Evolutionary conservation across 2,113 vertebrate species (phyloP), one percentile per base, ranked within the genome.

Genomic region (Hemibagrus wyckioides): DNA sequence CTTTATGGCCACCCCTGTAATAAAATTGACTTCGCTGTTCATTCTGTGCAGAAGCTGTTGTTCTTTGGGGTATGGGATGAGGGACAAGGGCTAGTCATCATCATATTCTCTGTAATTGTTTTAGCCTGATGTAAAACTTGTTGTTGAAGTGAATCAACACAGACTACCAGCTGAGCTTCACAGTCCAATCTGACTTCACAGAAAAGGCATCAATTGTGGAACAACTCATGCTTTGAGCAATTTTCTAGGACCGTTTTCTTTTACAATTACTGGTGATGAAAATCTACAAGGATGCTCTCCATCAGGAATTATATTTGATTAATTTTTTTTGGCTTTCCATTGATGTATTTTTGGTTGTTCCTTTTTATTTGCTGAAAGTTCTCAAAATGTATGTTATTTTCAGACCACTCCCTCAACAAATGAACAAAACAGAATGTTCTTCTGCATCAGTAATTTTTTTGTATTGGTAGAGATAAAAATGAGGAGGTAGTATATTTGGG

Each of bases 81-180:
- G 69, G 85, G 86, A 90, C 83, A 87, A 52, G 63, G 76, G 85
- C 33, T 48, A 85, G 83, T 57, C 82, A 85, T 88, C 89, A 87
- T 89, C 84, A 88, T 90, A 87, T 90, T 65, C 44, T 23, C 79
- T 83, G 83, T 90, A 85, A 91, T 92, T 91, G 86, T 89, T 89
- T 90, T 88, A 90, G 86, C 90, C 79, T 87, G 82, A 89, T 85
- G 80, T 65, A 80, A 71, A 87, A 82, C 86, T 80, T 80, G 77
- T 79, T 86, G 85, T 75, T 82, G 81, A 90, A 89, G 86, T 88
- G 83, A 89, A 89, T 87, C 90, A 84, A 25, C 44, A 80, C 59
- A 88, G 87, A 90, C 82, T 89, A 86, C 76, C 80, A 80, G 86
- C 84, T 28, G 86, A 73, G 67, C 65, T 87, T 85, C 76, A 83